A percentile compares a stretch with the other conserved stretches of the same genome.
These are phyloP conservation scores for Nothobranchius furzeri DNA, from an alignment of 2,113 vertebrate species.

Conservation along the genomic window DNA sequence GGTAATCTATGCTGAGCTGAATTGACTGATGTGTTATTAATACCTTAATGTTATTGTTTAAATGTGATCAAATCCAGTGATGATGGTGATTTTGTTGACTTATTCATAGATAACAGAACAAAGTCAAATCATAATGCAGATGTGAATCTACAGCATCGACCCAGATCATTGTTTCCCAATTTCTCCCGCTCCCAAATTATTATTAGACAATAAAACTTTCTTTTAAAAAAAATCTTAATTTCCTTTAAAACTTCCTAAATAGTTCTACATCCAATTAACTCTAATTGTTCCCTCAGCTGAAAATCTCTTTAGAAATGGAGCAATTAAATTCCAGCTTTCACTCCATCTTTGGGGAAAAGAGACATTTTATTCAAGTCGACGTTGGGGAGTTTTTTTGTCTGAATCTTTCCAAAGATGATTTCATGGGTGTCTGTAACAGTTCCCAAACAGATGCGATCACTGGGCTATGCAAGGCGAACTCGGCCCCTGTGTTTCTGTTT, in stretches of 20 bases:
- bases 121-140: too few relatives aligned
- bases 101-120: too few relatives aligned
- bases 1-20: slow-evolving; percentile 26
- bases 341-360: slow-evolving; percentile 58
- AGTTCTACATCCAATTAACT: slow-evolving; percentile 73
- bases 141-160: too few relatives aligned
- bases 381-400: slow-evolving; percentile 51
- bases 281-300: slow-evolving; percentile 52
- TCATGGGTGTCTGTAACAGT: slow-evolving; percentile 51
- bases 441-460: slow-evolving; percentile 57
- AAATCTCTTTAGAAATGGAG: slow-evolving; percentile 78
- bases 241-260: slow-evolving; percentile 65
- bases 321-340: slow-evolving; percentile 74
- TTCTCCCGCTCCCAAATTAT: too few relatives aligned
- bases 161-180: too few relatives aligned
- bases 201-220: too few relatives aligned
- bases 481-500: slow-evolving; percentile 40
- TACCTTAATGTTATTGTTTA: too few relatives aligned
- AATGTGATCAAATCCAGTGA: too few relatives aligned
- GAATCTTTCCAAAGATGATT: slow-evolving; percentile 59
- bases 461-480: slow-evolving; percentile 72
- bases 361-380: slow-evolving; percentile 63
- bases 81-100: too few relatives aligned
- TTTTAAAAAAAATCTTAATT: slow-evolving; percentile 24
- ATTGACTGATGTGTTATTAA: slow-evolving; percentile 10